Evolutionary conservation across 2,797 vertebrate genomes (phyloP), one percentile per base, ranked within the genome.

Genomic region (Numenius phaeopus): DNA sequence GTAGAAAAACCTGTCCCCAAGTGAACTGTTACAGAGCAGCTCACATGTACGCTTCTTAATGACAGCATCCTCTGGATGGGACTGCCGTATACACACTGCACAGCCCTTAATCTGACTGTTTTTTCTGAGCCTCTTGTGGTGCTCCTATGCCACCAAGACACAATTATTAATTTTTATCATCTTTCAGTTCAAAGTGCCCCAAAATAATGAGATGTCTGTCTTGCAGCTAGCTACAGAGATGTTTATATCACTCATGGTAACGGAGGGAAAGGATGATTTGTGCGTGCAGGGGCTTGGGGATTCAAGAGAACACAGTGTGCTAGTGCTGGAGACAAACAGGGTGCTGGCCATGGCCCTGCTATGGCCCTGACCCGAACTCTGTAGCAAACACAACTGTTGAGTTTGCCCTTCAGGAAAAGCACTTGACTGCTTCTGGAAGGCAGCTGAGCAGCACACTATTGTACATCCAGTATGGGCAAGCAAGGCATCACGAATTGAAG

Each of bases 331-430:
- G 42, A 47, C n/a, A 64, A 75, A 75, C 59, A 55, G 39, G 15
- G 14, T 77, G 55, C 75, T 76, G 59, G 32, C 40, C 32, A 0
- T 27, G n/a, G 10, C 71, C 17, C 44, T 47, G 3, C 26, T 37
- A 2, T 37, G 61, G 19, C 39, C 27, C 17, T 62, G 32, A 22
- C 32, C 39, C 0, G 0, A 80, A 42, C 30, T 64, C 52, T 27
- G 42, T 3, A 61, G 59, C 62, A 80, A 80, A 66, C 18, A 54
- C 50, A 69, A 5, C 19, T 24, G 27, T 0, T 40, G 54, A 23
- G 16, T 87, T 85, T 87, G 29, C 27, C 62, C 46, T 22, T 82
- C 55, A 21, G 27, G 75, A 34, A 61, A 80, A 69, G 8, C 12
- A 9, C 10, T 17, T 66, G 62, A 49, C n/a, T 79, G 15, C 29